phyloP scores from a whole-genome alignment of 2,113 vertebrate genomes.

The Sylvietta virens region DNA sequence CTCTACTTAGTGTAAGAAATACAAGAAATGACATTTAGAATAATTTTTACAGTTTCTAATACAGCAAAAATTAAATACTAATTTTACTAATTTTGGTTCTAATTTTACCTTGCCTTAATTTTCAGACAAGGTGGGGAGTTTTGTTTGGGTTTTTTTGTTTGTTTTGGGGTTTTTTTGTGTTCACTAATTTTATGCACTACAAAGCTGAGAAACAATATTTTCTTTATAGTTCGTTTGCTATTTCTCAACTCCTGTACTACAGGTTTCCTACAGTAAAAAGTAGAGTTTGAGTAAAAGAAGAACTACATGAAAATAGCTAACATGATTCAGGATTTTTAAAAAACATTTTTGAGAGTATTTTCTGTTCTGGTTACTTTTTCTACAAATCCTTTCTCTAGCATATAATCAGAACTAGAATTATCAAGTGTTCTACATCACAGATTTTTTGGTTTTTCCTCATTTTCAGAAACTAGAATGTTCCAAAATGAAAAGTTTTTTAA shows the following conservation, averaged over 20 bases:
- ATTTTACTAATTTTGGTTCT: too few species aligned
- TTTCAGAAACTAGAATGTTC: background rate
- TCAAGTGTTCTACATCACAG: background rate
- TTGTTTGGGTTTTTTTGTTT: background rate
- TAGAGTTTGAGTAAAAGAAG: background rate
- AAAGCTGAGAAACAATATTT: background rate
- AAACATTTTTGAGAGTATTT: background rate
- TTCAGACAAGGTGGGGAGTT: background rate
- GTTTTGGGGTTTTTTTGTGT: background rate
- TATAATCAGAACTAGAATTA: background rate
- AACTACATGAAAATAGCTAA: background rate
- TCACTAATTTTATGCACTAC: background rate
- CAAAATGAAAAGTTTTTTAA: background rate
- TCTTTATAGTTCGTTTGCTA: background rate
- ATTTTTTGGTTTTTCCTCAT: background rate
- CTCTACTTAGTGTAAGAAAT: background rate
- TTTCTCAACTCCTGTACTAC: background rate
- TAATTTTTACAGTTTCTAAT: background rate
- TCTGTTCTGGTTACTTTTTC: background rate
- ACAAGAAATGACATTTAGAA: background rate
- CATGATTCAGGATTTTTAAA: background rate
- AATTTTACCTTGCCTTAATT: background rate
- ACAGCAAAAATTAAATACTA: background rate
- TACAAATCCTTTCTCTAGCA: background rate
- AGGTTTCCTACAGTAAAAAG: background rate